Evolutionary conservation across 2,113 vertebrate species (phyloP).

Genomic region (Mesembrinibis cayennensis): DNA sequence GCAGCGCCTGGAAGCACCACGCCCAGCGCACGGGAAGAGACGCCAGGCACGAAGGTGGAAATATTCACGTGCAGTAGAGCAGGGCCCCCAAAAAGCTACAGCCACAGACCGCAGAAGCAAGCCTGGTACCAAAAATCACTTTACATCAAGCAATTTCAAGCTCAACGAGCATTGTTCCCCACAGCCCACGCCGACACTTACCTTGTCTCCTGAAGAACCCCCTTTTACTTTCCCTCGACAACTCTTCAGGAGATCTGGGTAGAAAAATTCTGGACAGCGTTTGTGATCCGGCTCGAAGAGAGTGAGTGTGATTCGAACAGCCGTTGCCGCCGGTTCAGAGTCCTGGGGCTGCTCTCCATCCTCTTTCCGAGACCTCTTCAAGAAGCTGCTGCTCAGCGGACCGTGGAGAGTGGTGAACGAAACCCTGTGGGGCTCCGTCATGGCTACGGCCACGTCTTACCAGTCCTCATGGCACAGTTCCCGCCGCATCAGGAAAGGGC

Average conservation of each 20-base stretch:
- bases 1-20: background rate
- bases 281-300: conserved; percentile 86
- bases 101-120: accelerated
- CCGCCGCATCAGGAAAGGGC: background rate
- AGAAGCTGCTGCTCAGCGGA: conserved; percentile 59
- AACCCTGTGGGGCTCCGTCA: conserved; percentile 87
- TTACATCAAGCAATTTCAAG: background rate
- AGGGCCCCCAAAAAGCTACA: background rate
- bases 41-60: background rate
- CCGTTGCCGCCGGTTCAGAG: conserved; percentile 54
- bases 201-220: conserved; percentile 67
- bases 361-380: conserved; percentile 67
- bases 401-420: conserved; percentile 81
- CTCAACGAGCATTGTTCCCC: accelerated
- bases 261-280: conserved; percentile 91
- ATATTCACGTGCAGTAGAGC: accelerated
- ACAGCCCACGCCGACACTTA: background rate
- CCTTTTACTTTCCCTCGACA: conserved; percentile 61
- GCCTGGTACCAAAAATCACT: background rate
- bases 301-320: conserved; percentile 79
- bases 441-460: conserved; percentile 64
- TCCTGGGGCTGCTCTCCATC: conserved; percentile 66
- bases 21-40: too few species aligned
- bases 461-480: background rate
- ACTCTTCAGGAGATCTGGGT: conserved; percentile 80